Evolutionary conservation across 2,888 invertebrate genomes (phyloP).

Genomic region (Diadromus collaris): DNA sequence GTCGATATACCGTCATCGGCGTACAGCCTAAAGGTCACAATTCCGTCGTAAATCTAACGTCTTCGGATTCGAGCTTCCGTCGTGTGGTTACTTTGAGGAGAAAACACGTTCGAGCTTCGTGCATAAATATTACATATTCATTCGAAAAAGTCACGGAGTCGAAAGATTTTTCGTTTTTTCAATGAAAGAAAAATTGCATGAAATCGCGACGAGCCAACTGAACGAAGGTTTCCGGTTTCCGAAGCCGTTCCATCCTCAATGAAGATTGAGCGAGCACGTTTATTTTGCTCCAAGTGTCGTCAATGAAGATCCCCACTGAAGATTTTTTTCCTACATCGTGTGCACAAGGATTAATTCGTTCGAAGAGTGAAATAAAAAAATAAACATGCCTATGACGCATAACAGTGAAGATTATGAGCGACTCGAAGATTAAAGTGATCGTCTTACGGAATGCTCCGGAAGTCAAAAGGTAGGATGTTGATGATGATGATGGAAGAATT

Average conservation of each 20-base stretch:
- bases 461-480: constrained; percentile 52
- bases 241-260: not conserved
- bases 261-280: constrained; percentile 1
- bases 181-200: not conserved
- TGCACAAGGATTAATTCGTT: not conserved
- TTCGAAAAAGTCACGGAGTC: not conserved
- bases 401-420: constrained; percentile 42
- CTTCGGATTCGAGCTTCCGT: not conserved
- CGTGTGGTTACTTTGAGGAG: not conserved
- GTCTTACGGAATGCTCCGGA: constrained; percentile 22
- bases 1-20: not conserved
- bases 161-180: not conserved
- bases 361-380: not conserved
- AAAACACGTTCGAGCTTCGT: not conserved
- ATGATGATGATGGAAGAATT: constrained; percentile 20
- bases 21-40: not conserved
- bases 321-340: not conserved
- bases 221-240: constrained; percentile 17
- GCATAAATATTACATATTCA: not conserved
- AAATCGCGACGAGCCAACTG: constrained; percentile 12
- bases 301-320: constrained; percentile 41
- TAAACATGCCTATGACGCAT: not conserved
- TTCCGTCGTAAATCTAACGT: constrained; percentile 1
- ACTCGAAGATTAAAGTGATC: constrained; percentile 38
- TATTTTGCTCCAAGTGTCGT: not conserved